Percentiles rank a stretch among this genome's conserved stretches.
Evolutionary conservation across 2,888 invertebrate species (phyloP).

Genomic region (Oxyscelio sp.): DNA sequence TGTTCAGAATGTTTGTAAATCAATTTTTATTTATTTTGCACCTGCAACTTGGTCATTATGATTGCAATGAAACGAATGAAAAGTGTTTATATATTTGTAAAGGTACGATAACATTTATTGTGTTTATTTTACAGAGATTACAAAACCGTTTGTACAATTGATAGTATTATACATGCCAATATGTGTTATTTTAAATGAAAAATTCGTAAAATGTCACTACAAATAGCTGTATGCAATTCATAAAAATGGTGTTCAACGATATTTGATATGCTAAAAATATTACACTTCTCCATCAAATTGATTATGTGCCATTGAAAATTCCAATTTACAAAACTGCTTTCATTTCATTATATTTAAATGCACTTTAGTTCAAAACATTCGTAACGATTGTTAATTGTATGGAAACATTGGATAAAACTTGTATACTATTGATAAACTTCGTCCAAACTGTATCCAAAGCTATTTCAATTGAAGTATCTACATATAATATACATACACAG

Average conservation of each 20-base stretch:
- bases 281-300: slow-evolving; percentile 17
- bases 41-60: neutral
- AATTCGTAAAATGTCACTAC: slow-evolving; percentile 9
- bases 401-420: too few species aligned
- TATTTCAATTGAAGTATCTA: too few species aligned
- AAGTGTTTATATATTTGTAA: neutral
- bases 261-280: slow-evolving; percentile 38
- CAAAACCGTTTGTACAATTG: neutral
- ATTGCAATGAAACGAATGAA: neutral
- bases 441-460: too few species aligned
- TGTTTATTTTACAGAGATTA: neutral
- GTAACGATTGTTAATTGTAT: too few species aligned
- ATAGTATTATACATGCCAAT: neutral
- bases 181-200: neutral
- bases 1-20: neutral
- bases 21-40: neutral
- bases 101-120: neutral
- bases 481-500: too few species aligned
- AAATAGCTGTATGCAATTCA: slow-evolving; percentile 1
- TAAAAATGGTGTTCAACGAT: slow-evolving; percentile 2
- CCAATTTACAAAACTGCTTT: neutral
- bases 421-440: too few species aligned
- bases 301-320: slow-evolving; percentile 17
- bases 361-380: too few species aligned
- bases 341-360: too few species aligned